Base-by-base conservation (phyloP, 2,888 invertebrate species). In the Stenotaenia linearis region DNA sequence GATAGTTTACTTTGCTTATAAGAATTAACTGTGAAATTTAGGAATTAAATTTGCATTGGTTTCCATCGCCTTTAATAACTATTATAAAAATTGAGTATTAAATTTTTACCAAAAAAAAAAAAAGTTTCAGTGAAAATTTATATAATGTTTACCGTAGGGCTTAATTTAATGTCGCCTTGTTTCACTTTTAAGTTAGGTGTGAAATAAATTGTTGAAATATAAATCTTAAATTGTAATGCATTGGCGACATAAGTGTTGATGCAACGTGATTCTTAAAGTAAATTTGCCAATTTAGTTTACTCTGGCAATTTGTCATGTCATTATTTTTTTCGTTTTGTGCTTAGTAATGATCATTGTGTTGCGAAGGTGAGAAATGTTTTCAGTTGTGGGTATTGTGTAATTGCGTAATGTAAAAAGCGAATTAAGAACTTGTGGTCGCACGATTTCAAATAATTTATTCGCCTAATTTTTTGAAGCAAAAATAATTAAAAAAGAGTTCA, bases 191-290 rank as follows among this genome's bases (percentile, higher is more conserved):
- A 56, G 56, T 56, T 56, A 56, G 56, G 56, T 56, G 56, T 56
- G 56, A 56, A 56, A 56, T 56, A 56, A 56, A 56, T 56, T 56
- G 56, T 56, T 56, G 56, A 6, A 4, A 18, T 23, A 56, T 56
- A 56, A 56, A 56, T 56, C 56, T 56, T 56, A 1, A 2, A 18
- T 56, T 18, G 56, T 56, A 56, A 18, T 23, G 56, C 56, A 56
- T 56, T 56, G 56, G 56, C 56, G 56, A 56, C 56, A 56, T 56
- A 56, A 56, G 56, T 56, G 56, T 56, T 56, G 56, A 56, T 56
- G 56, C 56, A 56, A 56, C 56, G 56, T 56, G 56, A 56, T 56
- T 56, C 56, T 56, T 21, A 56, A 56, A 56, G 56, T 23, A 56
- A 56, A 56, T 56, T 56, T 56, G 56, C 56, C 56, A 56, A 56